Conservation (phyloP, 1,140 invertebrate genomes). For the Bombus confusus region DNA sequence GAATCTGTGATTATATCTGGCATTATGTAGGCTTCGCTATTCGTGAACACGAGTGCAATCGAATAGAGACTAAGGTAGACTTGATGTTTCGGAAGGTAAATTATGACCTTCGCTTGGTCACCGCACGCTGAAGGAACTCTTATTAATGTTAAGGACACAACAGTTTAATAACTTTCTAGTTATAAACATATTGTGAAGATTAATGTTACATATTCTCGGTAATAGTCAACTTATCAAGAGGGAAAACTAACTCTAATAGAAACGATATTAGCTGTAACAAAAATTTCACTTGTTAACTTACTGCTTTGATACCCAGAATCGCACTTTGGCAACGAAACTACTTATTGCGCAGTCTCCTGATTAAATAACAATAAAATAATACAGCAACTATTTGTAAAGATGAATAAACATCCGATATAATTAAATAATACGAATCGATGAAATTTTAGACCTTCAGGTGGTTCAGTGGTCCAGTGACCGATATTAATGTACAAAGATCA, state of each 20-base stretch:
- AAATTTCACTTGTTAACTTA: slow-evolving; percentile 35
- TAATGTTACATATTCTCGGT: slow-evolving; percentile 17
- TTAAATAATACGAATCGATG: slow-evolving; percentile 68
- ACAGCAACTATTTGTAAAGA: slow-evolving; percentile 57
- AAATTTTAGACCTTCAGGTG: slow-evolving; percentile 59
- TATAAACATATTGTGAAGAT: slow-evolving; percentile 28
- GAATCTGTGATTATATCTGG: not conserved
- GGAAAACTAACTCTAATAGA: not conserved
- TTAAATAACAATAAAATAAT: slow-evolving; percentile 48
- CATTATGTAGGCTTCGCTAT: not conserved
- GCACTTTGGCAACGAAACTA: slow-evolving; percentile 15
- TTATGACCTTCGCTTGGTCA: not conserved
- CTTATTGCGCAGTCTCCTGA: not conserved
- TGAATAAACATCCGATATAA: slow-evolving; percentile 59
- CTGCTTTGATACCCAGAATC: not conserved
- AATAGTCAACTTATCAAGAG: slow-evolving; percentile 13
- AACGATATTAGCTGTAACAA: slow-evolving; percentile 19
- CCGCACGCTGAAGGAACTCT: not conserved
- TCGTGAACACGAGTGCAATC: not conserved
- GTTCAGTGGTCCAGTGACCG: not conserved
- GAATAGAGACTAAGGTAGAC: not conserved
- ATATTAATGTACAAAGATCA: slow-evolving; percentile 47
- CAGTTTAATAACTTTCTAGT: slow-evolving; percentile 35
- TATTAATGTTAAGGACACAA: not conserved
- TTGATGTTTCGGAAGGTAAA: not conserved